Conservation (phyloP, 2,113 vertebrate genomes). For the Burhinus oedicnemus region DNA sequence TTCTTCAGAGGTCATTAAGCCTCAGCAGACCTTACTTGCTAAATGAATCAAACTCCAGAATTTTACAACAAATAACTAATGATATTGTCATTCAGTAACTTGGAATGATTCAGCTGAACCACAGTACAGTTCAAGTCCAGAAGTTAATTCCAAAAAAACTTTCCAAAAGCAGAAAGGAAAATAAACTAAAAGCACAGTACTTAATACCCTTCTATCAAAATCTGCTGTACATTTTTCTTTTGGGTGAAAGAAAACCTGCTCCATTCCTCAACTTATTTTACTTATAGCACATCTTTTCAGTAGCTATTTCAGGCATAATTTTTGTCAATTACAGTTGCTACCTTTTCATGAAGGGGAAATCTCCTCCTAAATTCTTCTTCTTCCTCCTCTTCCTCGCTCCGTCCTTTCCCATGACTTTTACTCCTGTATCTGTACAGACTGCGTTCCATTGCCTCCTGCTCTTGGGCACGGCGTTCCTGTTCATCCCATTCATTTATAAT, state of each 20-base stretch:
- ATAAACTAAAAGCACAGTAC: not conserved
- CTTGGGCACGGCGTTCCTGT: constrained; percentile 81
- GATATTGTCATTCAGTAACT: not conserved
- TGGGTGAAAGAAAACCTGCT: not conserved
- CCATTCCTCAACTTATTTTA: not conserved
- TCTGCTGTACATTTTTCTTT: not conserved
- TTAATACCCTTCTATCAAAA: not conserved
- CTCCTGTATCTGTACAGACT: constrained; percentile 86
- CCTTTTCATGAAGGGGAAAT: constrained; percentile 89
- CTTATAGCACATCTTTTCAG: not conserved
- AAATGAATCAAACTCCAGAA: not conserved
- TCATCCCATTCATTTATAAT: constrained; percentile 95
- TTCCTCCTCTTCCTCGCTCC: constrained; percentile 88
- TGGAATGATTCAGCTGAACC: not conserved
- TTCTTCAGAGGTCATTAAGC: not conserved
- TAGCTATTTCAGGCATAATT: not conserved
- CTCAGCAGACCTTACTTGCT: not conserved
- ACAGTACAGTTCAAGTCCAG: not conserved
- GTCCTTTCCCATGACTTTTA: constrained; percentile 76
- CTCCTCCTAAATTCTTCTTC: constrained; percentile 86
- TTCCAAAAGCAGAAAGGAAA: not conserved
- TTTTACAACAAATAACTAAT: not conserved
- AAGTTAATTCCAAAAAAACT: not conserved
- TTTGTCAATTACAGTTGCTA: constrained; percentile 12
- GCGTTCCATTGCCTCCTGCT: constrained; percentile 80